Evolutionary conservation across 2,797 vertebrate species (phyloP), one percentile per base, ranked within the genome.

Genomic region (Melanotaenia boesemani): DNA sequence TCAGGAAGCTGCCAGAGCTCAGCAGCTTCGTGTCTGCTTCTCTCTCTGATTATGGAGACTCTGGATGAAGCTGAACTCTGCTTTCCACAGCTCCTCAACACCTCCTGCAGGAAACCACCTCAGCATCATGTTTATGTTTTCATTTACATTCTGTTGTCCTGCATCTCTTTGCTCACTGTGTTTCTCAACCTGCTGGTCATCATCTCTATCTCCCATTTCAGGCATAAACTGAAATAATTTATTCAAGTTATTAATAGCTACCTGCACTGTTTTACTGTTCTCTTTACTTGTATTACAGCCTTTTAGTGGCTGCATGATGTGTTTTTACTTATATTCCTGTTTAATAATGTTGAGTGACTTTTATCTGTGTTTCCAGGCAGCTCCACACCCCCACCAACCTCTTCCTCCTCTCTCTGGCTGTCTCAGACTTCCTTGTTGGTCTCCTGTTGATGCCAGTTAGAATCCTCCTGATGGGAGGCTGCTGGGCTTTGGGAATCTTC

Each of bases 151-250:
- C 6, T 85, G 0, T 59, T 87, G 20, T 83, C 59, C 10, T 69
- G 3, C 55, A 22, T 84, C 48, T 34, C 66, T 60, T 7, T 79
- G 30, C 54, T 76, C 26, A 95, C 92, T 0, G 10, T 90, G n/a
- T 68, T 84, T 20, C 94, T 94, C 5, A 95, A 94, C 39, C 74
- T 90, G 34, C 75, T 91, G 55, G 86, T 95, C 79, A 92, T 94
- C 60, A 50, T 83, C 34, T 67, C 81, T 16, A 74, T 83, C 77
- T 67, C 74, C 28, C 76, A 82, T 64, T 82, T 79, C 65, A 76
- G 46, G 73, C 65, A 44, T 6, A 5, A 34, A 34, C 32, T 34
- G 32, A 34, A 34, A 3, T 6, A n/a, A n/a, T n/a, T n/a, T n/a
- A 3, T 34, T 34, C 32, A 32, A 34, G 32, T 34, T 34, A 6